These are phyloP conservation scores for Morelia viridis DNA, from an alignment of 2,797 vertebrate genomes.

Conservation along the genomic window DNA sequence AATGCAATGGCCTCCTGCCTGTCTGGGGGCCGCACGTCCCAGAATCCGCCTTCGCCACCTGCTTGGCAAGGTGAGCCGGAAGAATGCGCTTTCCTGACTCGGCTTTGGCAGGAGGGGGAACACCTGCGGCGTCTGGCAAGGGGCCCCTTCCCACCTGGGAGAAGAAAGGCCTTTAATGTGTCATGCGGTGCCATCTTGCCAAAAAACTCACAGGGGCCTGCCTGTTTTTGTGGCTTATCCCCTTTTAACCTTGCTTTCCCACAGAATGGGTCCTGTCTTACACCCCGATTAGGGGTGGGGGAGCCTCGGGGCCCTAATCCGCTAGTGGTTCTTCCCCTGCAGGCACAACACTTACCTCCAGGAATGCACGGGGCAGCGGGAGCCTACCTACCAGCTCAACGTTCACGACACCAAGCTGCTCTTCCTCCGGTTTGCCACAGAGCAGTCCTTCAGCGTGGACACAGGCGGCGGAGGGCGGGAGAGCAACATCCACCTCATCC, in stretches of 20 bases:
- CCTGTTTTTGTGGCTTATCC: not conserved
- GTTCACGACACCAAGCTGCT: slow-evolving; percentile 97
- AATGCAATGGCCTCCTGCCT: slow-evolving; percentile 97
- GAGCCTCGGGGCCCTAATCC: accelerated
- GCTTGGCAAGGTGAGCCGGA: slow-evolving; percentile 87
- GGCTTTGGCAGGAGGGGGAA: not conserved
- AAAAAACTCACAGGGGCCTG: not conserved
- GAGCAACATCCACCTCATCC: slow-evolving; percentile 99
- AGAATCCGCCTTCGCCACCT: slow-evolving; percentile 97
- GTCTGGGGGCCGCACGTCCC: slow-evolving; percentile 99
- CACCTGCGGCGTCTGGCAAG: not conserved
- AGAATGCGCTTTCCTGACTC: not conserved
- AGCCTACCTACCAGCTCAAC: slow-evolving; percentile 98
- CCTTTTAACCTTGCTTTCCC: not conserved
- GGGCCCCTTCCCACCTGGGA: not conserved
- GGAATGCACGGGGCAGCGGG: slow-evolving; percentile 96
- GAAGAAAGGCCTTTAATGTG: not conserved
- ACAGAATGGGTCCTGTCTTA: not conserved
- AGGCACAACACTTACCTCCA: slow-evolving; percentile 99
- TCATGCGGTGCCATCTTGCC: not conserved
- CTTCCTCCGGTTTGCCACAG: slow-evolving; percentile 94
- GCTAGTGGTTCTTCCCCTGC: not conserved
- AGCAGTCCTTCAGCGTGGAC: slow-evolving; percentile 98
- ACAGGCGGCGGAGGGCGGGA: slow-evolving; percentile 94
- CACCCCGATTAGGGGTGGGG: not conserved